Base-by-base conservation (phyloP, 2,797 vertebrate species). In the Pantherophis vulpinus region DNA sequence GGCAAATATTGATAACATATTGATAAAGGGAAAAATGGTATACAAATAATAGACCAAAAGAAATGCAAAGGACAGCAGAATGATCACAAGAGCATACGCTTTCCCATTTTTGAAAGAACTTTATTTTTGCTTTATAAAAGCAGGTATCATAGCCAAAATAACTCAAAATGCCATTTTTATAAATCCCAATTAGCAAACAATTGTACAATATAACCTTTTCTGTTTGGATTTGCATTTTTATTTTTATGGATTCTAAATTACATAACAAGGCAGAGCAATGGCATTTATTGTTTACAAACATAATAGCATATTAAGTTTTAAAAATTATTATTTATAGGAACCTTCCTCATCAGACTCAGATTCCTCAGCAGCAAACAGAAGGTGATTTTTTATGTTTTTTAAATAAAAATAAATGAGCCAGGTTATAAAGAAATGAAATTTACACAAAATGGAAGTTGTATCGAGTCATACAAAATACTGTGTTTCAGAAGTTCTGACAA, bases 351-450 rank as follows among this genome's bases (percentile, higher is more conserved):
- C 99, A 99, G 98, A 98, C 98, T 94, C 99, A 98, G 79, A 99
- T 99, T 97, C 99, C 99, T 94, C 99, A 99, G 96, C 99, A 99
- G 95, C 98, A 99, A 96, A 98, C 98, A 94, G 98, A 99, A 98
- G 99, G 99, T 99, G 94, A 98, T 98, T 98, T 94, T 92, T 91
- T 42, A 86, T 93, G 93, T 14, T 2, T 58, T 42, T 54, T 58
- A 88, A 83, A 0, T 79, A 90, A 56, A 79, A 88, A 74, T 13
- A 54, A 55, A 14, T 11, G 13, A 1, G 47, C 92, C 54, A 63
- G 91, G 25, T 93, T 90, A 9, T 29, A 61, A 74, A 4, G 27
- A 25, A 74, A 83, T 42, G 20, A 47, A 12, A 25, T 47, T 5
- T 47, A 25, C 20, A 47, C 74, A 83, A 83, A 83, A 47, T 47